These are phyloP conservation scores for Hydropsyche betteni DNA, from an alignment of 2,888 invertebrate species.

Conservation along the genomic window DNA sequence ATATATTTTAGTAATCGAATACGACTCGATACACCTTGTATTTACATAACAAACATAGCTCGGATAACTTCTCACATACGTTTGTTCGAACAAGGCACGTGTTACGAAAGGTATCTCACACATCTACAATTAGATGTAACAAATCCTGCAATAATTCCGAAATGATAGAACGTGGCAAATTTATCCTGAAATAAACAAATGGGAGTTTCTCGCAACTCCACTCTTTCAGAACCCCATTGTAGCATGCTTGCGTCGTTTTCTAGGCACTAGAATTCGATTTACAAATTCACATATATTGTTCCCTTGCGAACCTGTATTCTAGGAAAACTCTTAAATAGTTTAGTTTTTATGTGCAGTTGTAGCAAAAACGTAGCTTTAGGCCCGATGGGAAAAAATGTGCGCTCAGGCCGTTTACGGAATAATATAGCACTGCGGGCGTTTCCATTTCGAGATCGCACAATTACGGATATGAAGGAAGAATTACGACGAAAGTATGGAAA, in stretches of 20 bases:
- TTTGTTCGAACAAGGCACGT: not conserved
- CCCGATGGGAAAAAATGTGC: no score
- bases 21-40: no score
- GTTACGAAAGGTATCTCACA: not conserved
- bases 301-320: no score
- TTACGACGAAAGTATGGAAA: conserved; percentile 12
- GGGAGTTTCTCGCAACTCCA: not conserved
- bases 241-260: not conserved
- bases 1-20: no score
- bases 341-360: no score
- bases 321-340: no score
- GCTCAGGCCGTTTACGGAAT: not conserved
- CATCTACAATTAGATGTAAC: not conserved
- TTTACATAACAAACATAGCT: no score
- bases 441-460: not conserved
- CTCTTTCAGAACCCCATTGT: no score
- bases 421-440: not conserved
- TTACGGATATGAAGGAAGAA: not conserved
- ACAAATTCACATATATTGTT: not conserved
- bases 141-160: conserved; percentile 15
- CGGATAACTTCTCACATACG: no score
- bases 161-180: conserved; percentile 2
- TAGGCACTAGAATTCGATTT: conserved; percentile 14
- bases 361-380: no score
- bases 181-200: no score